A percentile compares a stretch with the other conserved stretches of the same genome.
phyloP scores from a whole-genome alignment of 2,888 invertebrate species.

The Acanthoscelides obtectus region DNA sequence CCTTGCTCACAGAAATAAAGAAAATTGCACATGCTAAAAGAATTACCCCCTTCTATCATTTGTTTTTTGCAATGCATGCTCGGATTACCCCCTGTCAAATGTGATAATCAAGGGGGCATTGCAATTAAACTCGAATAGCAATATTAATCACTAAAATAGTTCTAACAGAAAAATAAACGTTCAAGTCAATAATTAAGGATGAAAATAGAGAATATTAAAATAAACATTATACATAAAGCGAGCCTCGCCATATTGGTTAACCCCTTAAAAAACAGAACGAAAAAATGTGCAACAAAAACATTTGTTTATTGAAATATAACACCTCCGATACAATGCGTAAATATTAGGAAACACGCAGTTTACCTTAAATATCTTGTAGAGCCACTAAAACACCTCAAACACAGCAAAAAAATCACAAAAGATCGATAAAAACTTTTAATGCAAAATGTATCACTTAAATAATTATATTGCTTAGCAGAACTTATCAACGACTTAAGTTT shows the following conservation, averaged over 20 bases:
- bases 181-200: conserved; percentile 9
- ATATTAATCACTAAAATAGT: not conserved
- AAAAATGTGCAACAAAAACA: conserved; percentile 43
- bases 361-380: conserved; percentile 31
- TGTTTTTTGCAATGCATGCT: not conserved
- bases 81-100: not conserved
- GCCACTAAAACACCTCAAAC: conserved; percentile 31
- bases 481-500: conserved; percentile 40
- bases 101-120: not conserved
- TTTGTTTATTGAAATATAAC: conserved; percentile 33
- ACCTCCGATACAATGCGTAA: conserved; percentile 22
- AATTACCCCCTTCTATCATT: not conserved
- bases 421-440: conserved; percentile 50
- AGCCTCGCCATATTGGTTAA: conserved; percentile 48
- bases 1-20: not conserved
- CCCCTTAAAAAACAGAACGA: conserved; percentile 44
- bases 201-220: conserved; percentile 29
- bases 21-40: not conserved
- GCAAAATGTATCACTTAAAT: conserved; percentile 50
- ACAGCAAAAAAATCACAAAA: conserved; percentile 41
- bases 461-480: conserved; percentile 46
- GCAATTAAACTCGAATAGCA: not conserved
- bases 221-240: conserved; percentile 37
- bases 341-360: conserved; percentile 13
- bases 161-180: conserved; percentile 9